Conservation (phyloP, 1,140 invertebrate species). For the Oryctes rhinoceros region DNA sequence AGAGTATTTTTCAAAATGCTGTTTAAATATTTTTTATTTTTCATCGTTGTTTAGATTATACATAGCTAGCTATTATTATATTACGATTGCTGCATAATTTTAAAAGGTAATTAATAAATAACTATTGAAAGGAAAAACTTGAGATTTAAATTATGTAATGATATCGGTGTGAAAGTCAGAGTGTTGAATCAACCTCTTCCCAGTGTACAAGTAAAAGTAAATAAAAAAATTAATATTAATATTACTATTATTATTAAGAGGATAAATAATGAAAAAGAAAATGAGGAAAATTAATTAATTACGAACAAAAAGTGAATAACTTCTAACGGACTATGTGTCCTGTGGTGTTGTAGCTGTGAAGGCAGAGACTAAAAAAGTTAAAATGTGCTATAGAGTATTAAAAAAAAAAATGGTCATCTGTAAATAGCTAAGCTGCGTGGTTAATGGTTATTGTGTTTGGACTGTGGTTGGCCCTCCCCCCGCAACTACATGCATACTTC, state of each 20-base stretch:
- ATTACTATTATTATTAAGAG: constrained; percentile 30
- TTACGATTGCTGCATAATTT: constrained; percentile 35
- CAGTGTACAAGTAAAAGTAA: constrained; percentile 25
- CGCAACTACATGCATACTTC: constrained; percentile 34
- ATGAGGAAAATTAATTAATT: background rate
- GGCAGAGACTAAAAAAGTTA: constrained; percentile 46
- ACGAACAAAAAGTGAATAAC: constrained; percentile 44
- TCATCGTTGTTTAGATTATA: constrained; percentile 36
- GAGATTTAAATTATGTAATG: constrained; percentile 37
- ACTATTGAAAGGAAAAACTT: constrained; percentile 13
- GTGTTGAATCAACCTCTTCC: constrained; percentile 15
- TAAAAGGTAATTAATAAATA: constrained; percentile 32
- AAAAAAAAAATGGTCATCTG: constrained; percentile 48
- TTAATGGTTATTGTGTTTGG: constrained; percentile 53
- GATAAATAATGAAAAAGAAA: constrained; percentile 22
- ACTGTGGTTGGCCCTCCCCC: constrained; percentile 46
- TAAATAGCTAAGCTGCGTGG: constrained; percentile 53
- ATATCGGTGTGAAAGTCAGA: constrained; percentile 29
- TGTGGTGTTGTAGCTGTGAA: constrained; percentile 52
- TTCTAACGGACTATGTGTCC: constrained; percentile 49
- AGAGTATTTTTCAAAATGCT: constrained; percentile 34
- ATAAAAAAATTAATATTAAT: constrained; percentile 29
- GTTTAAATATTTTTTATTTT: constrained; percentile 31
- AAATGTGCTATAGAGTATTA: constrained; percentile 51
- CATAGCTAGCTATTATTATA: constrained; percentile 36